Conservation (phyloP, 2,888 invertebrate genomes). For the Rapana venosa region DNA sequence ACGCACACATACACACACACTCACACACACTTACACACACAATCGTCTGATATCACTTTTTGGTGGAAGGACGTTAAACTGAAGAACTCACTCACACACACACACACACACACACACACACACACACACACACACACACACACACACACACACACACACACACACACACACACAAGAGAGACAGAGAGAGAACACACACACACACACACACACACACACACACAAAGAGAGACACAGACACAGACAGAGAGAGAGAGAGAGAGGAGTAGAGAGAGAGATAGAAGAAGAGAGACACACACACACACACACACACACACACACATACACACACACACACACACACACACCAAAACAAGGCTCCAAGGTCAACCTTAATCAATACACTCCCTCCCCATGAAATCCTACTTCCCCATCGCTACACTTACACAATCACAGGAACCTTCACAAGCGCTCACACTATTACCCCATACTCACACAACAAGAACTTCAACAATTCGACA, state of each 20-base stretch:
- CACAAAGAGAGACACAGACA: not conserved
- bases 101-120: not conserved
- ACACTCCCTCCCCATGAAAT: too few species aligned
- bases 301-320: slow-evolving; percentile 25
- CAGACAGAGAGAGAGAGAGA: not conserved
- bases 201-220: not conserved
- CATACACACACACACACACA: slow-evolving; percentile 28
- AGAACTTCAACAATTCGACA: too few species aligned
- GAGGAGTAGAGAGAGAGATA: slow-evolving; percentile 10
- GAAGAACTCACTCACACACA: not conserved
- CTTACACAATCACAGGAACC: too few species aligned
- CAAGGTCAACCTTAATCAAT: not conserved
- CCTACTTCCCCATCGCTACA: too few species aligned
- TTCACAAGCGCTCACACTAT: too few species aligned
- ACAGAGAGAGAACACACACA: too few species aligned
- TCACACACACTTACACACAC: slow-evolving; percentile 3
- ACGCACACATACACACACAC: not conserved
- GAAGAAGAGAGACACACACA: too few species aligned
- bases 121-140: slow-evolving; percentile 6
- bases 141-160: slow-evolving; percentile 8
- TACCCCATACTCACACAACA: too few species aligned
- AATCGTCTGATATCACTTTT: too few species aligned
- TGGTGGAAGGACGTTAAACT: too few species aligned
- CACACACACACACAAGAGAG: not conserved
- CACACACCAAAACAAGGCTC: not conserved